These are phyloP conservation scores for Beroe forskalii DNA, from an alignment of 37 sponge, comb jelly and placozoan genomes.

Conservation along the genomic window DNA sequence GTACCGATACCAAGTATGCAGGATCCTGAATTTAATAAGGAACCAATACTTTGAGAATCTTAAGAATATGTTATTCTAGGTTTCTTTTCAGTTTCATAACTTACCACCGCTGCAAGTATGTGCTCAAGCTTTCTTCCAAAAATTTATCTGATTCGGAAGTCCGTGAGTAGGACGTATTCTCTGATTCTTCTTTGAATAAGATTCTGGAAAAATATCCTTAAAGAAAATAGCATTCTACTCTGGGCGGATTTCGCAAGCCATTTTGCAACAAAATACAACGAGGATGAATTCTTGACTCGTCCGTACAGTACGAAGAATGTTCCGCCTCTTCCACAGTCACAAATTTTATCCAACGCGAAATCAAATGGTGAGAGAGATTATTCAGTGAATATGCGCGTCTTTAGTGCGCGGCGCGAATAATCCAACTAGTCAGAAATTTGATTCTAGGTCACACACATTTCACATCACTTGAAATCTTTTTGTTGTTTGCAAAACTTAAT, in stretches of 20 bases:
- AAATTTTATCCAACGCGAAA: constrained; percentile 55
- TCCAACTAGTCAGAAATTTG: too few species aligned
- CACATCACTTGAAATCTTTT: too few species aligned
- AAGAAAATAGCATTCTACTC: constrained; percentile 59
- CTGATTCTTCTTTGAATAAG: not conserved
- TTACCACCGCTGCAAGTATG: constrained; percentile 43
- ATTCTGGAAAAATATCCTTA: not conserved
- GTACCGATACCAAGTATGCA: too few species aligned
- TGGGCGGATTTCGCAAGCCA: constrained; percentile 30
- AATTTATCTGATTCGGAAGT: constrained; percentile 46
- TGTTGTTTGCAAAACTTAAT: too few species aligned
- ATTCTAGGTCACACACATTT: too few species aligned
- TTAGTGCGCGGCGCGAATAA: not conserved
- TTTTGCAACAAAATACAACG: constrained; percentile 66
- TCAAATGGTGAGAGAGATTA: too few species aligned
- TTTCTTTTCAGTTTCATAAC: too few species aligned
- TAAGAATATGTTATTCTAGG: too few species aligned
- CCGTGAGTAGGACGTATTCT: constrained; percentile 61
- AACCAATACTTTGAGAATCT: too few species aligned
- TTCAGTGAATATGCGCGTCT: not conserved
- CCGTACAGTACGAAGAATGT: not conserved
- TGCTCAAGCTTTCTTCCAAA: constrained; percentile 62
- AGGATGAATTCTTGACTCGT: not conserved
- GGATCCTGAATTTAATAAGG: too few species aligned
- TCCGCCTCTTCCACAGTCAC: constrained; percentile 44